phyloP scores from a whole-genome alignment of 30 jellyfish, hydroid and myxozoan genomes.

The Hydra vulgaris region DNA sequence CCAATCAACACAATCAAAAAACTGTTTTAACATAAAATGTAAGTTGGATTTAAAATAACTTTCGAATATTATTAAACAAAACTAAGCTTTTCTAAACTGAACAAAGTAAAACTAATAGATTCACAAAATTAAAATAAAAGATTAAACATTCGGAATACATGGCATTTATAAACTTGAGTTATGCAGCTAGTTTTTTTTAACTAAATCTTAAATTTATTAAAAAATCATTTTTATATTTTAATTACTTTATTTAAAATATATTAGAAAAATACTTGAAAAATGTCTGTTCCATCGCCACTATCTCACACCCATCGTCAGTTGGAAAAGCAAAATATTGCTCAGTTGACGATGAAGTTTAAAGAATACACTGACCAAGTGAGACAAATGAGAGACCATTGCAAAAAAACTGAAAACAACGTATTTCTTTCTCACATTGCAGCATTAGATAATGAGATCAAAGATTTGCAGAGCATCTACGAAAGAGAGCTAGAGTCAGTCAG shows the following conservation, averaged over 20 bases:
- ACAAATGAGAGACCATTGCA: slow-evolving; percentile 73
- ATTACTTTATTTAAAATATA: too few relatives aligned
- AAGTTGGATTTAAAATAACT: too few relatives aligned
- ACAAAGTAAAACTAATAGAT: too few relatives aligned
- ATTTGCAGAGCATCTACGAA: slow-evolving; percentile 50
- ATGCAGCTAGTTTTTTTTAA: background rate
- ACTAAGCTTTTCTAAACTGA: too few relatives aligned
- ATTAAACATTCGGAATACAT: too few relatives aligned
- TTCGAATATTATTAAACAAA: too few relatives aligned
- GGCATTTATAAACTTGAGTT: too few relatives aligned
- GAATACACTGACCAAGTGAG: slow-evolving; percentile 52
- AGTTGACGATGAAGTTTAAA: slow-evolving; percentile 17
- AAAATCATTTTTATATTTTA: too few relatives aligned
- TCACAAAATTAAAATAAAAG: too few relatives aligned
- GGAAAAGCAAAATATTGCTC: background rate
- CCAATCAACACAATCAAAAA: background rate
- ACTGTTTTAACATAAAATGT: background rate
- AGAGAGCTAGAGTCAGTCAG: slow-evolving; percentile 62
- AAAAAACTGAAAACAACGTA: slow-evolving; percentile 44
- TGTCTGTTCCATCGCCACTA: background rate
- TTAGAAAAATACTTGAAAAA: too few relatives aligned
- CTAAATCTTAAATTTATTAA: too few relatives aligned
- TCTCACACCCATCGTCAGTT: background rate
- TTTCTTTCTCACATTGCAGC: slow-evolving; percentile 56
- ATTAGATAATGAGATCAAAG: slow-evolving; percentile 68